Evolutionary conservation across 2,113 vertebrate species (phyloP), one percentile per base, ranked within the genome.

Genomic region (Galemys pyrenaicus): DNA sequence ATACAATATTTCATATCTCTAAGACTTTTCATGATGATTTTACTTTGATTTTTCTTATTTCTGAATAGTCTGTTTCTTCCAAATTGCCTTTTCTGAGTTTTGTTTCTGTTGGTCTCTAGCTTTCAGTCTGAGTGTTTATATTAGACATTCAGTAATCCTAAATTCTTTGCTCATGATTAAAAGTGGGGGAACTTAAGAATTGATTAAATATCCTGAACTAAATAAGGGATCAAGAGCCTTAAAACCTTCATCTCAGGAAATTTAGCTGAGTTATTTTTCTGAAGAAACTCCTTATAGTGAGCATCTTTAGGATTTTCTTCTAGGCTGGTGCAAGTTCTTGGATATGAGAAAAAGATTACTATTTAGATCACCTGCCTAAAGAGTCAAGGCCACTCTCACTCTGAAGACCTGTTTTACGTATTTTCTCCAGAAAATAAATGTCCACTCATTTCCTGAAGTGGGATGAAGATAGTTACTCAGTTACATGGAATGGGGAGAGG

Each of bases 41-140:
- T 71, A 22, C 46, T 91, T 94, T 51, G 39, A 44, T 62, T n/a
- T 94, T 94, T 67, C 30, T 78, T 67, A 80, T 92, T 86, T 81
- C 44, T 89, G 32, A 70, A 49, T 41, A 91, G 24, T 78, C 28
- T 87, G 8, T 74, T 80, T 89, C 41, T 4, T 70, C 58, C 28
- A 82, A 37, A 22, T 90, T 90, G 28, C 22, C 44, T 77, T 58
- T 87, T 82, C 54, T 86, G 35, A 6, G 54, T 75, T 90, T 85
- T 80, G 37, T 74, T 65, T 87, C 9, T 89, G 9, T 84, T 79
- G n/a, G 6, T 84, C 22, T 74, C 17, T 96, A 58, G 46, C 16
- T 68, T 89, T 89, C 65, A 60, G 60, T 78, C 78, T 88, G 22
- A 11, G 10, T 35, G n/a, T 82, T 73, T n/a, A 26, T 77, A 26